Base-by-base conservation (phyloP, 2,888 invertebrate genomes). In the Ecliptopera silaceata region DNA sequence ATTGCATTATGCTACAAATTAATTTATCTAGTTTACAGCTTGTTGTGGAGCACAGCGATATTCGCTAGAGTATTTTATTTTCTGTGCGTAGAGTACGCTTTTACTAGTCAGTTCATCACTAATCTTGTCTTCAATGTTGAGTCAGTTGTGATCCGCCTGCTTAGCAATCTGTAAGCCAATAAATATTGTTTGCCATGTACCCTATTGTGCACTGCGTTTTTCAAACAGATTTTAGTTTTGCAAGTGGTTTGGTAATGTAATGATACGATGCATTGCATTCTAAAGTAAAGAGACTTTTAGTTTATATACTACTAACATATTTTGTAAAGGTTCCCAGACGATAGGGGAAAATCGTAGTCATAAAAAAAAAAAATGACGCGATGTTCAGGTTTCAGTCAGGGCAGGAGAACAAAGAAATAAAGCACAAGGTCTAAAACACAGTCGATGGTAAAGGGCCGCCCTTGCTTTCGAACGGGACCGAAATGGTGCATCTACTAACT, bases 401-500 rank as follows among this genome's bases (percentile, higher is more conserved):
- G 13, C n/a, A 53, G 50, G 47, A 63, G 70, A 75, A 77, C 75
- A 74, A 73, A 74, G 68, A 65, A 64, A 65, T 61, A 54, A 62
- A 64, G 58, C 22, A 61, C 57, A 66, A 68, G 65, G 71, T 64
- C 69, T 66, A 57, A 56, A 72, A 73, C 69, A 71, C 57, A 69
- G 73, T n/a, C 61, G 71, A 66, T 70, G 73, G 69, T 74, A 74
- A 77, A 83, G 83, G 81, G 82, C 75, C 75, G 80, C 77, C 80
- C 80, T 81, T 75, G 80, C 82, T 80, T 80, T 80, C 75, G 76
- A 77, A 82, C 77, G 79, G 81, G 81, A 80, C 82, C 83, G 77
- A 86, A 88, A 86, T 86, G 88, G 82, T 89, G 88, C 88, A 87
- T 86, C 86, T 79, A 79, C 74, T 75, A 89, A 84, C 84, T 89